Conservation (phyloP, 2,797 vertebrate genomes). For the Oryzias dopingdopingensis region DNA sequence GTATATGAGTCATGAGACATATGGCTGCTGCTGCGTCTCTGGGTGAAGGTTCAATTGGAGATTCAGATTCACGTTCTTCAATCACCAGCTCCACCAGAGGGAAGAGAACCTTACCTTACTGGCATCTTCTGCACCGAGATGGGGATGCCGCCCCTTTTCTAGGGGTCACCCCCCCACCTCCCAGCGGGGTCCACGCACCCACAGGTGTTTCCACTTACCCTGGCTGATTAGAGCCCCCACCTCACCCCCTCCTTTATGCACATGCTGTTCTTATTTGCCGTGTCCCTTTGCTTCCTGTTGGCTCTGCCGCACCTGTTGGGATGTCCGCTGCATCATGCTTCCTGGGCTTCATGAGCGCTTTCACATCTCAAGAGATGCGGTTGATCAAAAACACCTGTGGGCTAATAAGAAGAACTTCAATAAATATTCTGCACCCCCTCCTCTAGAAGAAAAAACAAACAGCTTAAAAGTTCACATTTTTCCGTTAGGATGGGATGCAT, state of each 20-base stretch:
- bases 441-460: no score
- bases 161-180: no score
- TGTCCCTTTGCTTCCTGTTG: conserved; percentile 1
- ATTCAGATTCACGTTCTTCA: no score
- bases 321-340: background rate
- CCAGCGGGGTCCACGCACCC: background rate
- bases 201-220: conserved; percentile 18
- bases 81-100: no score
- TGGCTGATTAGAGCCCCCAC: background rate
- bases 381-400: background rate
- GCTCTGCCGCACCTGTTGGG: conserved; percentile 10
- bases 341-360: background rate
- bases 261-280: background rate
- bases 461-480: no score
- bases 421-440: no score
- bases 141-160: no score
- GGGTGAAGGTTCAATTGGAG: background rate
- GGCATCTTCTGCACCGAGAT: no score
- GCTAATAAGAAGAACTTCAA: no score
- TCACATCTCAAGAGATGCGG: background rate
- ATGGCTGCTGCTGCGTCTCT: conserved; percentile 21
- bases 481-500: no score
- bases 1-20: conserved; percentile 40
- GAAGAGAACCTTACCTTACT: no score
- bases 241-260: background rate